Base-by-base conservation (phyloP, 2,888 invertebrate genomes). In the Cosmorhoe ocellata region DNA sequence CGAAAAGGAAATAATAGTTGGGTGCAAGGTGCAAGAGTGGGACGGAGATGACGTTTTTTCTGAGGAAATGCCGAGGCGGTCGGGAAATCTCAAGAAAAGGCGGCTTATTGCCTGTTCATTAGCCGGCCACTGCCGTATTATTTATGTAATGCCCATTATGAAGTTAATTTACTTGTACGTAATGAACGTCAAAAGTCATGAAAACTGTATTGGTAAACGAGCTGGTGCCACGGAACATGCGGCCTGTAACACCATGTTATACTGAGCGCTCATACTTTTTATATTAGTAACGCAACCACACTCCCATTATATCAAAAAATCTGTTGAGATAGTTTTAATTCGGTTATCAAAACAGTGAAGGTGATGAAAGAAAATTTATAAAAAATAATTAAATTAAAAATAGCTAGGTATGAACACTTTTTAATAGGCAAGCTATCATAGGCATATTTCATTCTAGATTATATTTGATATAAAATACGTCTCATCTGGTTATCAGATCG, bases 1-100 rank as follows among this genome's bases (percentile, higher is more conserved):
- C 67, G 88, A 84, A 84, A 87, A 76, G 87, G 88, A 85, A 79
- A 80, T 83, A 86, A 81, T 79, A 71, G 74, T 67, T 71, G 67
- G 76, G 79, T 87, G 90, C 89, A 87, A 79, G 71, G 76, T 86
- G 88, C 87, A 84, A 69, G 83, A 81, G 73, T 60, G 76, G 72
- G 84, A 82, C 62, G 75, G 79, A 63, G 66, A 79, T 64, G 75
- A 68, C 66, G 66, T 74, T 73, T 79, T 77, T 76, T 76, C 63
- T 66, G 67, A 73, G 84, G 75, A 81, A 81, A 81, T 69, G 71
- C 75, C 66, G 79, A 84, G 83, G 81, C 81, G 76, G 74, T 75
- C 74, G 83, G 85, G 72, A 85, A 89, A 86, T 79, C 81, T 77
- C 66, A 81, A 84, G 84, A 79, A 84, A 86, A 84, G 55, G 46